Percentiles rank a stretch among this genome's conserved stretches.
These are phyloP conservation scores for Carposina sasakii DNA, from an alignment of 1,140 invertebrate species.

Conservation along the genomic window DNA sequence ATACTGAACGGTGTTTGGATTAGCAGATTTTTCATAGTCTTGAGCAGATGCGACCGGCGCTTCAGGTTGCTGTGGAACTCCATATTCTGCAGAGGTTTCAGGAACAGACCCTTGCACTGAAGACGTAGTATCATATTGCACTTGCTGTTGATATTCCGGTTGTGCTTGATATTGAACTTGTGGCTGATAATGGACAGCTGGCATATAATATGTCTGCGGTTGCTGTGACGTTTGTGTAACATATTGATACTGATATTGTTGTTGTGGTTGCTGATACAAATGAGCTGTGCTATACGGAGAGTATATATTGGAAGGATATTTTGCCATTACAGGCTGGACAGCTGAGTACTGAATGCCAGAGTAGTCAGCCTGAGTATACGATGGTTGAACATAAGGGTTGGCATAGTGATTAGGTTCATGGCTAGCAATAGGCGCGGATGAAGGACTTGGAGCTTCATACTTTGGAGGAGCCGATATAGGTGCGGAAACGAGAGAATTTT, in stretches of 20 bases:
- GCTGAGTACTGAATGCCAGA: conserved; percentile 63
- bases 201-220: conserved; percentile 36
- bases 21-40: neutral
- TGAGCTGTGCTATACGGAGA: conserved; percentile 32
- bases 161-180: conserved; percentile 29
- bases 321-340: conserved; percentile 61
- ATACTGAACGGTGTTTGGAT: neutral
- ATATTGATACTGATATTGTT: conserved; percentile 51
- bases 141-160: conserved; percentile 19
- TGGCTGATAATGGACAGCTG: conserved; percentile 21
- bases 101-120: conserved; percentile 5
- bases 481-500: conserved; percentile 24
- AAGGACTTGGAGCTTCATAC: conserved; percentile 16
- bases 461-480: neutral
- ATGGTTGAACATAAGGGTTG: conserved; percentile 45
- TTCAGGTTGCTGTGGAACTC: conserved; percentile 7
- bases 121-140: neutral
- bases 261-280: conserved; percentile 39
- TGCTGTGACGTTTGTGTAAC: conserved; percentile 32
- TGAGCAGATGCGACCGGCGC: neutral
- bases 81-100: conserved; percentile 25
- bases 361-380: conserved; percentile 55
- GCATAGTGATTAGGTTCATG: conserved; percentile 51
- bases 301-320: conserved; percentile 48
- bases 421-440: conserved; percentile 17